These are phyloP conservation scores for Cyanistes caeruleus DNA, from an alignment of 2,113 vertebrate species.

Conservation along the genomic window DNA sequence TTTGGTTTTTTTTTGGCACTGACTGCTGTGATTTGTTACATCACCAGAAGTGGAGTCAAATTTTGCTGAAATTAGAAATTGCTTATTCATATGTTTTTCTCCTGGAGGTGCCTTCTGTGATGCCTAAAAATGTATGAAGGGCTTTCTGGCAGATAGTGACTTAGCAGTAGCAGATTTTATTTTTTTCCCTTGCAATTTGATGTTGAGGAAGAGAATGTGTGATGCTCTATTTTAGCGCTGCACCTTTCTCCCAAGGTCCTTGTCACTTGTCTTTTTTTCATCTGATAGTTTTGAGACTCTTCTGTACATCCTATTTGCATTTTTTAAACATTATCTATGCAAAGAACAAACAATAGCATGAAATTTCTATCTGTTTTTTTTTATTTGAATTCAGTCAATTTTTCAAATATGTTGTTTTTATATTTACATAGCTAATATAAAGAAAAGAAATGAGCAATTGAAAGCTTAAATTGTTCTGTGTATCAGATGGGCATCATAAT, in stretches of 20 bases:
- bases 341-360: background rate
- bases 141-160: background rate
- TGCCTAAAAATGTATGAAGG: background rate
- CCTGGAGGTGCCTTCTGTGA: background rate
- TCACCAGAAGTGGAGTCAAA: background rate
- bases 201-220: rapidly evolving
- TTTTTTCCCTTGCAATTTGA: background rate
- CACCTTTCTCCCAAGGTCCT: background rate
- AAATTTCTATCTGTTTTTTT: background rate
- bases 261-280: background rate
- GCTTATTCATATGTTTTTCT: background rate
- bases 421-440: background rate
- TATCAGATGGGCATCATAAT: background rate
- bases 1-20: background rate
- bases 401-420: background rate
- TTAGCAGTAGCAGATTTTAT: background rate
- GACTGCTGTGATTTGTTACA: background rate
- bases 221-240: background rate
- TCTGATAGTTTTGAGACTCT: background rate
- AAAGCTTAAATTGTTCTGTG: background rate
- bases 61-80: background rate
- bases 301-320: background rate
- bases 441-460: background rate
- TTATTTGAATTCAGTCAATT: background rate
- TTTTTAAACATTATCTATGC: background rate